Conservation (phyloP, 2,113 vertebrate genomes). For the Vulpes lagopus region DNA sequence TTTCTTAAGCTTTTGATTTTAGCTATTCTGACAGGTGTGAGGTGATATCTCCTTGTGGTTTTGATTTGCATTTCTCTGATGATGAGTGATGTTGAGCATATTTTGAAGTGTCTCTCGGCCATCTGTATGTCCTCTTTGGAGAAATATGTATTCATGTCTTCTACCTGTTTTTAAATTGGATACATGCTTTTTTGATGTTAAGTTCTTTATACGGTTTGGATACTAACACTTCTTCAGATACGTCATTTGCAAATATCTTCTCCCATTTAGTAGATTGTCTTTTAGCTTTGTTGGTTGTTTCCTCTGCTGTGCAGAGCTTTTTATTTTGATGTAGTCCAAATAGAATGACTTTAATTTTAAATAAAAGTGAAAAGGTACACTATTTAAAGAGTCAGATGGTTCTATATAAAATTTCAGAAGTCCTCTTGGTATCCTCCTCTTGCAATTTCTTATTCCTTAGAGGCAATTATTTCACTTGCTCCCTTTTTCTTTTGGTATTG, state of each 20-base stretch:
- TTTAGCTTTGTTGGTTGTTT: not conserved
- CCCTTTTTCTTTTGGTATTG: slow-evolving; percentile 10
- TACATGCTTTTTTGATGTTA: not conserved
- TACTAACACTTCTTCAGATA: not conserved
- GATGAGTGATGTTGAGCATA: not conserved
- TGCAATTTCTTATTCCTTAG: not conserved
- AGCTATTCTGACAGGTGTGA: not conserved
- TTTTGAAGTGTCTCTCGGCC: not conserved
- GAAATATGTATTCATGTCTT: not conserved
- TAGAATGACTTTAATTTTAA: not conserved
- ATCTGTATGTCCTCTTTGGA: not conserved
- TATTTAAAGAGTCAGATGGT: not conserved
- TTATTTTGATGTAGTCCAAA: not conserved
- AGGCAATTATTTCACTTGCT: not conserved
- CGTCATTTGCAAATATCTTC: not conserved
- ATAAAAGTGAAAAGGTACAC: not conserved
- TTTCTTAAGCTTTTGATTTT: not conserved
- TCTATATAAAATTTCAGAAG: not conserved
- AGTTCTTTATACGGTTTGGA: not conserved
- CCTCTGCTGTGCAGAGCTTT: not conserved
- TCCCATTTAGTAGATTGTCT: not conserved
- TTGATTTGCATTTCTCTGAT: not conserved
- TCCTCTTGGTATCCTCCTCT: not conserved
- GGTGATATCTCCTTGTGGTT: not conserved
- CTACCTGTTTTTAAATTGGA: not conserved